These are phyloP conservation scores for Gonocerus acuteangulatus DNA, from an alignment of 2,888 invertebrate genomes.

Conservation along the genomic window DNA sequence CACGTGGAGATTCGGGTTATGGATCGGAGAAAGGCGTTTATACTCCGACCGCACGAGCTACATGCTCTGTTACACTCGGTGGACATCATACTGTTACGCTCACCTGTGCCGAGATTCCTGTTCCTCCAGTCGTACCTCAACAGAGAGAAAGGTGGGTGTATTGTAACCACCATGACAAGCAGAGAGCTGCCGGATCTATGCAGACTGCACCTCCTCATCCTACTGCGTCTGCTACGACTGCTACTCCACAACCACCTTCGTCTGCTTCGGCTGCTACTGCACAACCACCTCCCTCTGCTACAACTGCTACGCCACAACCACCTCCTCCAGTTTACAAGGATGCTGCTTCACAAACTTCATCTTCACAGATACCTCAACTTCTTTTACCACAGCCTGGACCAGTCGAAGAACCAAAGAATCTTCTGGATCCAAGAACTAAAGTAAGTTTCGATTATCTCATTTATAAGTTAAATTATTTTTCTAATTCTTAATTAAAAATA, in stretches of 20 bases:
- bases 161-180: constrained; percentile 22
- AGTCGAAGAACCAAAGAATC: background rate
- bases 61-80: constrained; percentile 57
- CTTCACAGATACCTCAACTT: constrained; percentile 30
- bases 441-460: constrained; percentile 19
- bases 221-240: constrained; percentile 10
- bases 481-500: too few species aligned
- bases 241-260: constrained; percentile 10
- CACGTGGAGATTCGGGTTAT: constrained; percentile 47
- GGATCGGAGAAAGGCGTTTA: constrained; percentile 45
- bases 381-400: background rate
- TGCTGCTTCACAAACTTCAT: constrained; percentile 49
- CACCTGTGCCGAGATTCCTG: constrained; percentile 43
- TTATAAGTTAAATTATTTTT: background rate
- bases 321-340: constrained; percentile 42
- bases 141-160: constrained; percentile 39
- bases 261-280: constrained; percentile 6
- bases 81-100: constrained; percentile 39
- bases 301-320: constrained; percentile 8
- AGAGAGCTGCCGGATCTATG: constrained; percentile 4
- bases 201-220: constrained; percentile 22
- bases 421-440: constrained; percentile 9
- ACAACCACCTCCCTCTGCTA: constrained; percentile 3
- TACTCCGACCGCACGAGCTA: constrained; percentile 40
- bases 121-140: constrained; percentile 38